These are phyloP conservation scores for Phacellophora camtschatica DNA, from an alignment of 30 jellyfish, hydroid and myxozoan species.

Conservation along the genomic window DNA sequence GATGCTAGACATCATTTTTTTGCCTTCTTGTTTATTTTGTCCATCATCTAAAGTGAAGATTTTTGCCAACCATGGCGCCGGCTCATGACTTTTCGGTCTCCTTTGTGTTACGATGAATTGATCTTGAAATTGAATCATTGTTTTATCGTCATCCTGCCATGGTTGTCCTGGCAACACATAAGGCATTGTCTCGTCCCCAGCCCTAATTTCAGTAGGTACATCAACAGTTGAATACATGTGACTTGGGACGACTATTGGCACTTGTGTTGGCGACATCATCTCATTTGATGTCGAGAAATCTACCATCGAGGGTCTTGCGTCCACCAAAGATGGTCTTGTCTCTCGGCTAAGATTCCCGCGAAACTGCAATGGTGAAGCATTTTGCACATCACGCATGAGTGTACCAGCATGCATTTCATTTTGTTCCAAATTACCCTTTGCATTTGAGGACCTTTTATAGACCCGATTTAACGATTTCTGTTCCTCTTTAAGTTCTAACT, in stretches of 20 bases:
- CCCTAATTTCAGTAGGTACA: not conserved
- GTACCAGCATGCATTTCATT: too few species aligned
- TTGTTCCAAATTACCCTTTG: too few species aligned
- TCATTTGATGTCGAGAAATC: slow-evolving; percentile 15
- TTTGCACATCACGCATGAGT: too few species aligned
- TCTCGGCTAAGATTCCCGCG: not conserved
- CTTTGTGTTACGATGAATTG: not conserved
- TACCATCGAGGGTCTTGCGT: slow-evolving; percentile 39
- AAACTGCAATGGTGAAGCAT: not conserved
- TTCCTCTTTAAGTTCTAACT: too few species aligned
- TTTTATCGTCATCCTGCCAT: slow-evolving; percentile 12
- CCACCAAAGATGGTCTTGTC: not conserved
- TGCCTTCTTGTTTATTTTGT: not conserved
- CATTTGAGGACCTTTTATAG: too few species aligned
- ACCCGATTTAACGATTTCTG: too few species aligned
- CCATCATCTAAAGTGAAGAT: slow-evolving; percentile 34
- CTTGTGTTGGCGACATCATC: not conserved
- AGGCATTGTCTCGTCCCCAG: slow-evolving; percentile 14
- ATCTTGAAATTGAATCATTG: not conserved
- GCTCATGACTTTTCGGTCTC: not conserved
- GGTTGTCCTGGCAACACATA: slow-evolving; percentile 12
- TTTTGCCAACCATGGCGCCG: slow-evolving; percentile 24
- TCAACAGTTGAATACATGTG: not conserved
- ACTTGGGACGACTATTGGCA: too few species aligned
- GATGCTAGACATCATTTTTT: slow-evolving; percentile 26